Evolutionary conservation across 2,797 vertebrate species (phyloP).

Genomic region (Tapirus indicus): DNA sequence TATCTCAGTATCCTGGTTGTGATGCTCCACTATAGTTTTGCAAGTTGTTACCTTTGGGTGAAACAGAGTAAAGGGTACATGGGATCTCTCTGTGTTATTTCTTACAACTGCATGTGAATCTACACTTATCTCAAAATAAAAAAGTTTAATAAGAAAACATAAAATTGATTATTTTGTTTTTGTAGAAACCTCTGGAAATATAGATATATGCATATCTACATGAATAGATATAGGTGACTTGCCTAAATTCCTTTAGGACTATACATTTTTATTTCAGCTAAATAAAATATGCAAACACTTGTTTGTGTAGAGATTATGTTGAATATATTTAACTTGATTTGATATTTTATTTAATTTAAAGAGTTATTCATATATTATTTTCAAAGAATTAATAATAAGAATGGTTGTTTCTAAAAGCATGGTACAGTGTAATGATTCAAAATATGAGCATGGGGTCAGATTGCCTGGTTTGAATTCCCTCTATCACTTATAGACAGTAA

Average conservation of each 20-base stretch:
- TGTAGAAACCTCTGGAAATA: constrained; percentile 28
- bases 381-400: background rate
- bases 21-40: background rate
- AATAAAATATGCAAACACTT: background rate
- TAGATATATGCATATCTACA: background rate
- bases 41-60: background rate
- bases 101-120: background rate
- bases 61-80: background rate
- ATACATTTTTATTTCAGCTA: constrained; percentile 38
- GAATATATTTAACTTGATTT: constrained; percentile 40
- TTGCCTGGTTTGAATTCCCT: background rate
- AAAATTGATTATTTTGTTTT: constrained; percentile 10
- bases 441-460: background rate
- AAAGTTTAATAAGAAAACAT: background rate
- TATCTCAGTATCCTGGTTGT: background rate
- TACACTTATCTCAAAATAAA: constrained; percentile 45
- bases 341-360: constrained; percentile 49
- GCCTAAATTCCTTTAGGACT: background rate
- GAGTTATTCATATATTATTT: constrained; percentile 15
- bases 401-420: background rate
- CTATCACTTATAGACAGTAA: background rate
- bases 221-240: background rate
- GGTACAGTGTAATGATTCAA: background rate
- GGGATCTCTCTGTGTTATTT: background rate
- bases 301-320: background rate